Evolutionary conservation across 2,113 vertebrate genomes (phyloP).

Genomic region (Caloenas nicobarica): DNA sequence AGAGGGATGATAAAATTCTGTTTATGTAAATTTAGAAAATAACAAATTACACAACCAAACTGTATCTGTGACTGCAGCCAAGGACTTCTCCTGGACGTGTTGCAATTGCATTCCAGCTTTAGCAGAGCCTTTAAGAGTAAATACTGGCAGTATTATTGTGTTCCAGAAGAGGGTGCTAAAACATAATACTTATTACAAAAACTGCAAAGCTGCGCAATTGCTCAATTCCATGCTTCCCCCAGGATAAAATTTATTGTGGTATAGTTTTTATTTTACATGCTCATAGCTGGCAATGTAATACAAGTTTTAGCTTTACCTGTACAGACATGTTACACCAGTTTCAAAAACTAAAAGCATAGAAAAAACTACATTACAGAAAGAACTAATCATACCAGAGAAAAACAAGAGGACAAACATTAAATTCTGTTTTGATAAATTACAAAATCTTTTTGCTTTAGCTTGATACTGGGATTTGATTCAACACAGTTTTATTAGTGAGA

Average conservation of each 20-base stretch:
- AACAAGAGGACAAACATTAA: neutral
- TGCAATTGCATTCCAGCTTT: neutral
- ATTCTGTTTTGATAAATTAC: neutral
- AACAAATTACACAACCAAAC: neutral
- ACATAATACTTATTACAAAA: neutral
- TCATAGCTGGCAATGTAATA: neutral
- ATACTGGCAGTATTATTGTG: neutral
- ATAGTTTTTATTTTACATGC: neutral
- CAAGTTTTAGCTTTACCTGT: neutral
- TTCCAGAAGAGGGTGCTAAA: slow-evolving; percentile 58
- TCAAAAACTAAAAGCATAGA: neutral
- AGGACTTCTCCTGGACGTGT: neutral
- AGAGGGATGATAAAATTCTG: neutral
- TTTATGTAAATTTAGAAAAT: neutral
- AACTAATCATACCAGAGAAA: neutral
- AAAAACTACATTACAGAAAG: neutral
- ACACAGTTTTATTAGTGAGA: neutral
- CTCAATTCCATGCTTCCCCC: neutral
- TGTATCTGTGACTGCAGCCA: neutral
- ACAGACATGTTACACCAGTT: neutral
- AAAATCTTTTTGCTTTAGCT: neutral
- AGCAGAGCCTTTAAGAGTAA: neutral
- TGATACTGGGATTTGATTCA: neutral
- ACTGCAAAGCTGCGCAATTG: neutral
- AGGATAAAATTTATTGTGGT: neutral